Evolutionary conservation across 2,113 vertebrate species (phyloP), one percentile per base, ranked within the genome.

Genomic region (Xenotilapia leptura): DNA sequence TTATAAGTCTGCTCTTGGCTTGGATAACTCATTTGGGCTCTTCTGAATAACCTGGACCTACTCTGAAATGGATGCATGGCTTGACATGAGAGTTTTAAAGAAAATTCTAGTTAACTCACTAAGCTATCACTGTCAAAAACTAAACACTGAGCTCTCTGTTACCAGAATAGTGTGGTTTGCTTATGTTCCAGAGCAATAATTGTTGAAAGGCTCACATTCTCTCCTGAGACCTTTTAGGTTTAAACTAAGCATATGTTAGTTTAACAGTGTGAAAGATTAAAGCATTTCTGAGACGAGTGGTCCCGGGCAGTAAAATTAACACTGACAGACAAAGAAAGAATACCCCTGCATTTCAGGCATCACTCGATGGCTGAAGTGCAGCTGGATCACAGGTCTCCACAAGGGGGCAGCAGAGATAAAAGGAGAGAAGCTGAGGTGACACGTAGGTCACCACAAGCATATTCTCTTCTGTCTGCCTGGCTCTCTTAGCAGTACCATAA

Each of bases 361-460:
- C 47, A 53, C 15, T 82, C 21, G 51, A 36, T 47, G 28, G 53
- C 17, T 65, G 5, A 7, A 6, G 15, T 80, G 26, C 21, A 53
- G 47, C 13, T 4, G 26, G 10, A 80, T 83, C n/a, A 51, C 9
- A 53, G 36, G 17, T n/a, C 12, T 86, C 92, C 95, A 95, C 85
- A 86, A 91, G 95, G 88, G 94, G 92, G 94, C 92, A 93, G 94
- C 91, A 96, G 82, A 95, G 90, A 82, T 89, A 89, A 89, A 40
- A 92, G 28, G 84, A 92, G 77, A 86, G 54, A 53, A 5, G 36
- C 17, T 17, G 51, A 91, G 88, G 88, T 88, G 90, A 90, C 79
- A 73, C 42, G 40, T 21, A 14, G 89, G 88, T 91, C 90, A 91
- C 28, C 8, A 3, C 31, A 83, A 42, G 54, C 47, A 75, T 90